These are phyloP conservation scores for Echeneis naucrates DNA, from an alignment of 2,797 vertebrate species.

Conservation along the genomic window DNA sequence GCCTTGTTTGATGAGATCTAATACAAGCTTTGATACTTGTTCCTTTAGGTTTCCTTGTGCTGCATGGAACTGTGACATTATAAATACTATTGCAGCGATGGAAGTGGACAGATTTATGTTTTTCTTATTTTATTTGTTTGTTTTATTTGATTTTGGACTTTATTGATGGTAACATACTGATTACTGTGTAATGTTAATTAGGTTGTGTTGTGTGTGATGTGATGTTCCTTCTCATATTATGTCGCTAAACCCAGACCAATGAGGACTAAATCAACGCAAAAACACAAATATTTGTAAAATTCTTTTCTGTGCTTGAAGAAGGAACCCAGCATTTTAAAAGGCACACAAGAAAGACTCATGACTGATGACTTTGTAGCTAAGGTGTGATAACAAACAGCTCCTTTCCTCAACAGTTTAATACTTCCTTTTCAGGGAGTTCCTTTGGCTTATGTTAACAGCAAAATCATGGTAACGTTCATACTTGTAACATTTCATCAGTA, in stretches of 20 bases:
- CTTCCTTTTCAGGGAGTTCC: slow-evolving; percentile 47
- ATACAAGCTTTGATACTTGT: too few species aligned
- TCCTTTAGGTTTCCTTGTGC: too few species aligned
- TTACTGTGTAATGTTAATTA: background rate
- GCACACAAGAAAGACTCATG: slow-evolving; percentile 18
- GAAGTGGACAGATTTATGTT: background rate
- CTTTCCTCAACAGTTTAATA: slow-evolving; percentile 37
- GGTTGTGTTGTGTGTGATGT: background rate
- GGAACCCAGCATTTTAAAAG: background rate
- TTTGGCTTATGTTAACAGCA: slow-evolving; percentile 21
- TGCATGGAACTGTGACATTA: background rate
- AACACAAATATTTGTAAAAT: background rate
- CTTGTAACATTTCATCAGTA: slow-evolving; percentile 28
- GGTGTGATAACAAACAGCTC: slow-evolving; percentile 49
- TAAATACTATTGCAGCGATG: background rate
- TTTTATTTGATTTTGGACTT: background rate
- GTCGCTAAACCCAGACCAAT: background rate
- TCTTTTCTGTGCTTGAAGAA: background rate
- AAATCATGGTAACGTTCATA: slow-evolving; percentile 40
- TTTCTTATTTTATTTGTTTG: too few species aligned
- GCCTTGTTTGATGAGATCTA: background rate
- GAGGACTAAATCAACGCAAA: background rate
- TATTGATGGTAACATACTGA: background rate
- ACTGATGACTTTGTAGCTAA: slow-evolving; percentile 21
- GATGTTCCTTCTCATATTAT: too few species aligned